A percentile compares a stretch with the other conserved stretches of the same genome.
phyloP scores from a whole-genome alignment of 2,113 vertebrate species.

The Dasyornis broadbenti region DNA sequence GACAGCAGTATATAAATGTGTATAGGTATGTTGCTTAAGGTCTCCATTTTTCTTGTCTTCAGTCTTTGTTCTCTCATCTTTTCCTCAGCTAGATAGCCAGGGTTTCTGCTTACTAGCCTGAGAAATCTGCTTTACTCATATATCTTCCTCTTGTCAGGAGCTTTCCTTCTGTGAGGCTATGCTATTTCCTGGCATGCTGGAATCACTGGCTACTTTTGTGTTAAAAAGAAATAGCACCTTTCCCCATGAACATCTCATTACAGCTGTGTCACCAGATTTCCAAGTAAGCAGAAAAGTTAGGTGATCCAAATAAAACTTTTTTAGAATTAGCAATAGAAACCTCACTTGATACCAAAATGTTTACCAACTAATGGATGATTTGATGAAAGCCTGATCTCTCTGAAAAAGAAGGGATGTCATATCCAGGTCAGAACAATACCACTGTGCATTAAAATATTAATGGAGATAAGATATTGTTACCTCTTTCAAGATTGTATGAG shows the following conservation, averaged over 20 bases:
- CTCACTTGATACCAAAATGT: background rate
- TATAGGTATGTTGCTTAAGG: background rate
- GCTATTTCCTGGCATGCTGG: background rate
- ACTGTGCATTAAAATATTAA: background rate
- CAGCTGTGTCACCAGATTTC: background rate
- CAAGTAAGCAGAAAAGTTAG: background rate
- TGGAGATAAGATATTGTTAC: background rate
- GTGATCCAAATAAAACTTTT: background rate
- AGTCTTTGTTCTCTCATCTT: slow-evolving; percentile 9
- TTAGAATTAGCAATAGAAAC: background rate
- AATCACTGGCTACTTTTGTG: background rate
- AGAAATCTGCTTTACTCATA: slow-evolving; percentile 29
- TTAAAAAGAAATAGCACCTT: background rate
- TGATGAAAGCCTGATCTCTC: background rate
- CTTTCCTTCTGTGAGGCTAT: background rate
- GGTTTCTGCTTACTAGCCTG: slow-evolving; percentile 37
- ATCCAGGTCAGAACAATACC: background rate
- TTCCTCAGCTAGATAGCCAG: background rate
- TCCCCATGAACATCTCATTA: background rate
- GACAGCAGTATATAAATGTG: slow-evolving; percentile 20
- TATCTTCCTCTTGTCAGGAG: slow-evolving; percentile 28
- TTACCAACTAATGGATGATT: background rate
- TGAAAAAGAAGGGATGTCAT: background rate
- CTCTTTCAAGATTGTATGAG: background rate
- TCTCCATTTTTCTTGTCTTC: slow-evolving; percentile 42